Conservation (phyloP, 1,140 invertebrate species). For the Cydia fagiglandana region DNA sequence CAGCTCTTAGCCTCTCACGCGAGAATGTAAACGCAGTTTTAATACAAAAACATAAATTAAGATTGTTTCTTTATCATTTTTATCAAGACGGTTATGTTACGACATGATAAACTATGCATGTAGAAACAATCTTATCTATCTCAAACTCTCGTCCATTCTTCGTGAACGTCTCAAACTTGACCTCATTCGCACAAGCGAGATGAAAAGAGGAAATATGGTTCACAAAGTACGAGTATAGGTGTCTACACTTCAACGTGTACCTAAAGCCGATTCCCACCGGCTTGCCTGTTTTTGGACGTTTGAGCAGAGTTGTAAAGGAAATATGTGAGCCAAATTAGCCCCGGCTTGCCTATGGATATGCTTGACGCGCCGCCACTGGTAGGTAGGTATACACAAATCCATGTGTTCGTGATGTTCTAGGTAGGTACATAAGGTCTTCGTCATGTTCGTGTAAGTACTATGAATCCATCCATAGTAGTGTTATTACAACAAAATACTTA, state of each 20-base stretch:
- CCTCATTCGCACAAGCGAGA: background rate
- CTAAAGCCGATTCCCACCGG: no score
- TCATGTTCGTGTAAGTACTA: background rate
- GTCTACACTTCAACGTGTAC: background rate
- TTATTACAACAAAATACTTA: no score
- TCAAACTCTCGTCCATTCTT: conserved; percentile 14
- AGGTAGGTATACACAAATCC: no score
- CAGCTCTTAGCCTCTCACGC: no score
- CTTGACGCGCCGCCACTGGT: no score
- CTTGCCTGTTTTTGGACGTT: no score
- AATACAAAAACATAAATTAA: no score
- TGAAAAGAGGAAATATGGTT: background rate
- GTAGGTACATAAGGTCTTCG: background rate
- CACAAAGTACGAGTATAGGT: background rate
- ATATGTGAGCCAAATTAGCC: no score
- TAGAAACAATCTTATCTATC: background rate
- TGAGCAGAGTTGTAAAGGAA: no score
- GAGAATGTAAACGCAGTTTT: no score
- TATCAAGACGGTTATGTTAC: background rate
- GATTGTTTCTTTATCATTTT: background rate
- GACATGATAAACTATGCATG: background rate
- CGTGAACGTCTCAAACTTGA: conserved; percentile 25
- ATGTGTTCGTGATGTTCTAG: no score
- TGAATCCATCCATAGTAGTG: background rate
- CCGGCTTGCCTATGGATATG: no score